These are phyloP conservation scores for Folsomia candida DNA, from an alignment of 2,888 invertebrate species.

Conservation along the genomic window DNA sequence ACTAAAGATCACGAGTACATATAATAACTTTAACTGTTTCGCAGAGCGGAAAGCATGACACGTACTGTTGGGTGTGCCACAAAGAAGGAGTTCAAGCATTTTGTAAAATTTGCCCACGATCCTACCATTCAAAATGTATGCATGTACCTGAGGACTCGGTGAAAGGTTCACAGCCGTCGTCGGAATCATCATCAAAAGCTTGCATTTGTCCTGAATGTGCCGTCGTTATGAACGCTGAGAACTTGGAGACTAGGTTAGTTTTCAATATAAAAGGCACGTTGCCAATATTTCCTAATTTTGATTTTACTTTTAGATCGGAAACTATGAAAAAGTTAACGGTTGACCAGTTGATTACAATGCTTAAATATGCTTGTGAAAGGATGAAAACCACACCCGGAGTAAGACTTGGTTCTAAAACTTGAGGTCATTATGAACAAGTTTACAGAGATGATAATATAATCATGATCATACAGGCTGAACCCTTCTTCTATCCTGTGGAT, in stretches of 20 bases:
- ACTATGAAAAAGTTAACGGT: slow-evolving; percentile 71
- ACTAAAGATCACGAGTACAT: too few species aligned
- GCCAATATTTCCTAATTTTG: too few species aligned
- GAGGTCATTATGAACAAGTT: too few species aligned
- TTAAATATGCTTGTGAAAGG: slow-evolving; percentile 74
- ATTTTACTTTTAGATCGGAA: slow-evolving; percentile 53
- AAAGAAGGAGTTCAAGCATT: slow-evolving; percentile 62
- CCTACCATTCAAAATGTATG: slow-evolving; percentile 79
- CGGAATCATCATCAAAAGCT: slow-evolving; percentile 52
- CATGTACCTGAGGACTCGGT: slow-evolving; percentile 51
- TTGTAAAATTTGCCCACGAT: slow-evolving; percentile 80
- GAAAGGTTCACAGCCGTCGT: slow-evolving; percentile 60
- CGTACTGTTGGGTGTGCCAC: slow-evolving; percentile 91
- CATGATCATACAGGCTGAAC: slow-evolving; percentile 64
- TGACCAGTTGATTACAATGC: slow-evolving; percentile 72
- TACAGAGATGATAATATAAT: too few species aligned
- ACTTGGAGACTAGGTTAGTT: slow-evolving; percentile 65
- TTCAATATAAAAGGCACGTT: too few species aligned
- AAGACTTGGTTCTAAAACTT: too few species aligned
- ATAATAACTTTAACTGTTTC: neutral
- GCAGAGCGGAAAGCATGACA: slow-evolving; percentile 58
- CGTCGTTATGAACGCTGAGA: slow-evolving; percentile 68
- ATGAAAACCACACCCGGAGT: slow-evolving; percentile 81
- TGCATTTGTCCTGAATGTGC: slow-evolving; percentile 81
- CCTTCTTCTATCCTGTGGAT: slow-evolving; percentile 75